Conservation (phyloP, 1,140 invertebrate species). For the Saccostrea echinata region DNA sequence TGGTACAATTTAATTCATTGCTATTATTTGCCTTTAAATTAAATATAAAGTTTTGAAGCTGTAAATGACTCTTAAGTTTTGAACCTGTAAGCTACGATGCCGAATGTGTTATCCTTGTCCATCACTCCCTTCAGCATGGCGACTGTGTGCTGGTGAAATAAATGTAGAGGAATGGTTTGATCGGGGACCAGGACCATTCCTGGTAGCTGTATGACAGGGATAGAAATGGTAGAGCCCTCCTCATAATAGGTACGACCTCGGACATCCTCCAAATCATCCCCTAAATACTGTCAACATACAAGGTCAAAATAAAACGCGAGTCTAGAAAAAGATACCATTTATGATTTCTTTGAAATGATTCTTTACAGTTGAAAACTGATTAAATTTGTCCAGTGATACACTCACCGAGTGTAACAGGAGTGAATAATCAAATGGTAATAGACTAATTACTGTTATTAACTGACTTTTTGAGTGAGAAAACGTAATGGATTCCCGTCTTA, state of each 20-base stretch:
- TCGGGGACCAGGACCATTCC: conserved; percentile 86
- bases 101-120: conserved; percentile 84
- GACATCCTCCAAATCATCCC: conserved; percentile 84
- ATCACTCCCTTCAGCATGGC: conserved; percentile 83
- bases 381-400: no score
- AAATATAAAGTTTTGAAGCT: neutral
- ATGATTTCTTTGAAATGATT: neutral
- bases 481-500: conserved; percentile 51
- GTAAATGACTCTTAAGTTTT: neutral
- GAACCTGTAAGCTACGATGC: conserved; percentile 82
- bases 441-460: no score
- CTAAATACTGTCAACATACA: conserved; percentile 83
- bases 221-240: conserved; percentile 78
- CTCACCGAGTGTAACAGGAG: no score
- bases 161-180: conserved; percentile 86
- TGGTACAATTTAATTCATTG: no score
- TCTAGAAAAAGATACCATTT: neutral
- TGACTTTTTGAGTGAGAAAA: conserved; percentile 64
- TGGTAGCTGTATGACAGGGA: conserved; percentile 84
- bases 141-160: conserved; percentile 82
- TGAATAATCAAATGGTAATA: no score
- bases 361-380: no score
- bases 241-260: conserved; percentile 84
- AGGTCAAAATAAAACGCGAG: no score
- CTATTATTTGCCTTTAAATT: no score